Evolutionary conservation across 30 jellyfish, hydroid and myxozoan species (phyloP), one percentile per base, ranked within the genome.

Genomic region (Aurelia aurita): DNA sequence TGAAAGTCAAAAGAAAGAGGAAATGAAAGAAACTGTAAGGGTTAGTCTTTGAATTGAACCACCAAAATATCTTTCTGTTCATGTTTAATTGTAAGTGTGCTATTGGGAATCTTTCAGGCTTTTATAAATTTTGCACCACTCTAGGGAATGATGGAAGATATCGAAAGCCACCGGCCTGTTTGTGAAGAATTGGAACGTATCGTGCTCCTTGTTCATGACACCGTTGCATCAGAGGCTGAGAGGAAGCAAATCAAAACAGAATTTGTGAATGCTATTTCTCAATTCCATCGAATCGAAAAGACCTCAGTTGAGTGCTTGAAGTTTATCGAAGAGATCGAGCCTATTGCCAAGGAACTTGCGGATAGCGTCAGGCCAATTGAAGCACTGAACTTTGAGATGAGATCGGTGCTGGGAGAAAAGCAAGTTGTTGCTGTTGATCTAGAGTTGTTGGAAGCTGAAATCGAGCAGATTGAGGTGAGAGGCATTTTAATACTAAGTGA

Each of bases 131-230:
- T 64, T 64, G 0, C 43, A 2, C 28, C 39, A 16, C 61, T 63
- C 5, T 31, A 93, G 98, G 98, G 81, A 35, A 60, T 93, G 85
- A 97, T 77, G n/a, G 86, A 82, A 32, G 98, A 93, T 66, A 69
- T 93, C 21, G 77, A 63, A 55, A 72, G 74, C 76, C 47, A 93
- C 85, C 59, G 77, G 51, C 89, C 88, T 2, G 47, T 44, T 31
- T 35, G 78, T 29, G 87, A 62, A 2, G 89, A 80, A 35, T 72
- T 93, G 18, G 94, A 93, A 51, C 54, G 29, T 1, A 23, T 87
- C 13, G 80, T 96, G 31, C 84, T 75, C 0, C 51, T 32, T 20
- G 84, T 87, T 19, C 80, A 68, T 45, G 96, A 92, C 60, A 39
- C 43, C 39, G 58, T 57, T 0, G 89, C 21, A 9, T 70, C 84